phyloP scores from a whole-genome alignment of 2,888 invertebrate genomes.

The Amblyteles armatorius region DNA sequence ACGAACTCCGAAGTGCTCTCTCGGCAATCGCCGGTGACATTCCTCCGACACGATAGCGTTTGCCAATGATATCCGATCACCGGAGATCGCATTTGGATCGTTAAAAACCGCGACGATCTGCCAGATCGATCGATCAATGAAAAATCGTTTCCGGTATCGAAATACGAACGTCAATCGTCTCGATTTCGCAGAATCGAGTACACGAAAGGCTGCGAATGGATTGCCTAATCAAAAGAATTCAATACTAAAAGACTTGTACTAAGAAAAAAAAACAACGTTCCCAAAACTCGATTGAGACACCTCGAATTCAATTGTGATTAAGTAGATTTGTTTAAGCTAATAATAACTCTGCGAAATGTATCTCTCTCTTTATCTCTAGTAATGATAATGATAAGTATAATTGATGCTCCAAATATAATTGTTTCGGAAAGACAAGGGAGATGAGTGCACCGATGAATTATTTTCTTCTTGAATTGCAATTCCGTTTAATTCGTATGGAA shows the following conservation, averaged over 20 bases:
- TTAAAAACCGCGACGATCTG: not conserved
- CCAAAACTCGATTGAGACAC: conserved; percentile 30
- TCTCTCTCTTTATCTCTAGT: conserved; percentile 17
- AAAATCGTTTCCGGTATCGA: not conserved
- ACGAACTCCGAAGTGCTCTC: not conserved
- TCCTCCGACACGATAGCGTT: conserved; percentile 12
- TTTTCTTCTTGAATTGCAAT: not conserved
- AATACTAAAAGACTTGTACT: conserved; percentile 8
- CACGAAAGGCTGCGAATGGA: conserved; percentile 1
- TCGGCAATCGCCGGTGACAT: conserved; percentile 7
- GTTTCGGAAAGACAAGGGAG: not conserved
- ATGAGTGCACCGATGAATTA: conserved; percentile 1
- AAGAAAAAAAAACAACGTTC: conserved; percentile 1
- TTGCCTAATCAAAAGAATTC: conserved; percentile 12
- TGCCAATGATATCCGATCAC: not conserved
- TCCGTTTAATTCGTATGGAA: not conserved
- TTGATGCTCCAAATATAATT: conserved; percentile 11
- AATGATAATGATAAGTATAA: not conserved
- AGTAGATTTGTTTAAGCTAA: conserved; percentile 39
- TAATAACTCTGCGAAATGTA: conserved; percentile 35
- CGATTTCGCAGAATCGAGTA: not conserved
- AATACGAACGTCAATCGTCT: not conserved
- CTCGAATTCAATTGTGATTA: conserved; percentile 50
- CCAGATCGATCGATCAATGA: not conserved
- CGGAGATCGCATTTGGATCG: not conserved